Conservation (phyloP, 30 jellyfish, hydroid and myxozoan genomes). For the Pelagia noctiluca region DNA sequence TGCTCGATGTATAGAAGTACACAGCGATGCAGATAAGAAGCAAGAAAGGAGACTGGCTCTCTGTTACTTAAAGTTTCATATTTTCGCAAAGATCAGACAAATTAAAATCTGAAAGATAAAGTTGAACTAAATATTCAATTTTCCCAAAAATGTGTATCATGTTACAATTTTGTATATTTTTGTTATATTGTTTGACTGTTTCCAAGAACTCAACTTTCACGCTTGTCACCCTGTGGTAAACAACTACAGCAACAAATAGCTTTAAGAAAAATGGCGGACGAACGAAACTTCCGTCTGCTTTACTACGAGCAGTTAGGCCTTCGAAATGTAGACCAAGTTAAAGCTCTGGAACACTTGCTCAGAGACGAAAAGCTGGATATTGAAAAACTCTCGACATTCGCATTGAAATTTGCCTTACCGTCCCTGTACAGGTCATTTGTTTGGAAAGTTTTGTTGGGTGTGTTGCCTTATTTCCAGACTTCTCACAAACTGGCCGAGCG, state of each 20-base stretch:
- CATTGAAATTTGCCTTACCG: constrained; percentile 85
- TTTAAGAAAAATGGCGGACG: constrained; percentile 83
- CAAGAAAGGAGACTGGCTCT: too few species aligned
- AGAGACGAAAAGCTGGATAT: constrained; percentile 79
- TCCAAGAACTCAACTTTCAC: too few species aligned
- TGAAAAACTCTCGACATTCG: constrained; percentile 78
- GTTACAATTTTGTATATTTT: too few species aligned
- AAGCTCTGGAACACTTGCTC: constrained; percentile 84
- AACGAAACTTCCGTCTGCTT: constrained; percentile 83
- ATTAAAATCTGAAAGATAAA: too few species aligned
- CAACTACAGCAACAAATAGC: not conserved
- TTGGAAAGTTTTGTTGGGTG: constrained; percentile 88
- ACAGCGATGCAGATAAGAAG: too few species aligned
- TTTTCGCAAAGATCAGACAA: too few species aligned
- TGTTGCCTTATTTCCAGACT: constrained; percentile 71
- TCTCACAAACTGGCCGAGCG: constrained; percentile 65
- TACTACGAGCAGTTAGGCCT: constrained; percentile 94
- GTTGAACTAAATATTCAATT: too few species aligned
- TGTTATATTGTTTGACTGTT: too few species aligned
- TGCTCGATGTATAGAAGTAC: too few species aligned
- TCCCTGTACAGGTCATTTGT: constrained; percentile 81
- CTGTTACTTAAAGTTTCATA: too few species aligned
- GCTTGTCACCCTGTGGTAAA: not conserved
- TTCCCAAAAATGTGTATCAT: too few species aligned
- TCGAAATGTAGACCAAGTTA: constrained; percentile 93